A percentile compares a stretch with the other conserved stretches of the same genome.
Evolutionary conservation across 2,797 vertebrate species (phyloP).

Genomic region (Sebastes taczanowskii): DNA sequence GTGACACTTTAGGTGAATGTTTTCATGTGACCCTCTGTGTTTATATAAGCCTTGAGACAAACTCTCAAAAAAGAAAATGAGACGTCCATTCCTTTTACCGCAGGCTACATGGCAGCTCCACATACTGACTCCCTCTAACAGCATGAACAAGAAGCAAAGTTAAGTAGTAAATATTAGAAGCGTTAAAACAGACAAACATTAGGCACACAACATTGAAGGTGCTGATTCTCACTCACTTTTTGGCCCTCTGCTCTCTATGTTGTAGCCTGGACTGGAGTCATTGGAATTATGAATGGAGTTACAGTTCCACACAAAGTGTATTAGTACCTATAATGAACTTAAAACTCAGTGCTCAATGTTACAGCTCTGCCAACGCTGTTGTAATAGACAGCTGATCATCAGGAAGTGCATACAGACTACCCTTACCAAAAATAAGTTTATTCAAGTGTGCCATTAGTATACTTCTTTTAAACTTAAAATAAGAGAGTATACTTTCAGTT

Average conservation of each 20-base stretch:
- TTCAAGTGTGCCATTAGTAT: no score
- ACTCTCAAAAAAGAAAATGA: conserved; percentile 83
- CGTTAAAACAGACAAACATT: neutral
- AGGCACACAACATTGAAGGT: neutral
- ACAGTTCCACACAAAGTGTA: neutral
- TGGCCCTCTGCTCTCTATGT: conserved; percentile 94
- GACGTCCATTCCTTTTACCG: conserved; percentile 95
- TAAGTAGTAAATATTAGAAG: neutral
- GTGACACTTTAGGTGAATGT: no score
- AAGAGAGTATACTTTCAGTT: no score
- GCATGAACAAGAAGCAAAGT: neutral
- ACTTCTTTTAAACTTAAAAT: no score
- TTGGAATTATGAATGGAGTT: conserved; percentile 87
- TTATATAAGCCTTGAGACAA: neutral
- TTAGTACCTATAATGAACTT: neutral
- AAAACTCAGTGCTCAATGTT: neutral
- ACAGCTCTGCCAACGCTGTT: neutral
- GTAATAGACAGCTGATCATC: neutral
- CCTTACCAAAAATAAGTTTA: no score
- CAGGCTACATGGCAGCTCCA: conserved; percentile 88
- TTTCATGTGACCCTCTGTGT: neutral
- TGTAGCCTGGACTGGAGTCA: conserved; percentile 94
- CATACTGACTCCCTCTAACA: conserved; percentile 84
- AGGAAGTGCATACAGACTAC: neutral
- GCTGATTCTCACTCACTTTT: conserved; percentile 80